Percentiles rank a stretch among this genome's conserved stretches.
phyloP scores from a whole-genome alignment of 2,113 vertebrate genomes.

The Sturnus vulgaris region DNA sequence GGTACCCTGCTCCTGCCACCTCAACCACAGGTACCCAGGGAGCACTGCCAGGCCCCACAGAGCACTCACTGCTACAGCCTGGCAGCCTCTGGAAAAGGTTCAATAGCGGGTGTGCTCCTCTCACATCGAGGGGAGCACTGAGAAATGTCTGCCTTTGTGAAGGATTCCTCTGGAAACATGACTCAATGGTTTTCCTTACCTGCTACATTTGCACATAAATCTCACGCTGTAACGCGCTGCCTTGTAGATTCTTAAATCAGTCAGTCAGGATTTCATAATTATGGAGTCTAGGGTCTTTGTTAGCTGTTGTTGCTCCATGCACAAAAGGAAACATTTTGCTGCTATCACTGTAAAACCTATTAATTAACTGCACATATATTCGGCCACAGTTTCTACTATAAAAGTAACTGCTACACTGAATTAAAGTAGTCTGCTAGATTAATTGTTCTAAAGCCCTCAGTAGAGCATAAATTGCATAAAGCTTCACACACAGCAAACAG shows the following conservation, averaged over 20 bases:
- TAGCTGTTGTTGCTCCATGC: not conserved
- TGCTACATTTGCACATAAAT: not conserved
- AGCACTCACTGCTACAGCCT: not conserved
- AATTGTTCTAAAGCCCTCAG: not conserved
- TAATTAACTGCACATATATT: not conserved
- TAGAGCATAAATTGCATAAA: not conserved
- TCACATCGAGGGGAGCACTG: not conserved
- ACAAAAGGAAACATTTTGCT: slow-evolving; percentile 16
- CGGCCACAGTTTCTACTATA: not conserved
- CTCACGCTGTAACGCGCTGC: not conserved
- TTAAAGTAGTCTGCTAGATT: not conserved
- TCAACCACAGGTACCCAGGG: not conserved
- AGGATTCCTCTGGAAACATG: not conserved
- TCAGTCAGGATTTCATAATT: slow-evolving; percentile 29
- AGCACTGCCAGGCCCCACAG: not conserved
- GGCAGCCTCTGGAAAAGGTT: not conserved
- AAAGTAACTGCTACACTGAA: not conserved
- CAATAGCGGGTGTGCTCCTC: rapidly evolving
- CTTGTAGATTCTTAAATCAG: slow-evolving; percentile 1
- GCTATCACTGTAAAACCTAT: not conserved
- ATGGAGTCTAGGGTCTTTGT: slow-evolving; percentile 29
- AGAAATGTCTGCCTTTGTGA: not conserved
- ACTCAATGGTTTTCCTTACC: not conserved
- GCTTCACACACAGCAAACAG: not conserved
- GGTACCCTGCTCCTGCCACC: not conserved